These are phyloP conservation scores for Altica lythri DNA, from an alignment of 2,888 invertebrate genomes.

Conservation along the genomic window DNA sequence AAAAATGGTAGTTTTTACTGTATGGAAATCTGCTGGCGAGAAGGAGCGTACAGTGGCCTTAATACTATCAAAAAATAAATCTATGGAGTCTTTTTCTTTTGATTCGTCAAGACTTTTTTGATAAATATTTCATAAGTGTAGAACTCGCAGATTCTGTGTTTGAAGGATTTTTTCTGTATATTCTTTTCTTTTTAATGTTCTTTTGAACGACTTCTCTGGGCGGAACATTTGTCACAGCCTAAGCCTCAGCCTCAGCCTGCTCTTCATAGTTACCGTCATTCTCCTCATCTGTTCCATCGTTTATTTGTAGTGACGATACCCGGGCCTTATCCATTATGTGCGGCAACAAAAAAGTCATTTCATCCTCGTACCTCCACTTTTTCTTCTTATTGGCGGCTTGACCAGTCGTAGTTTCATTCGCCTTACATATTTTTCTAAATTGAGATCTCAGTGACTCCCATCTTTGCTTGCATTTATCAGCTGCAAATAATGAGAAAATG, in stretches of 20 bases:
- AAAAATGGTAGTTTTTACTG: conserved; percentile 19
- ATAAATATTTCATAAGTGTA: conserved; percentile 1
- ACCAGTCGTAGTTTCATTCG: conserved; percentile 1
- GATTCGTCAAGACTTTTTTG: conserved; percentile 4
- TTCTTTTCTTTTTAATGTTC: conserved; percentile 13
- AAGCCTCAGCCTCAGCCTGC: background rate
- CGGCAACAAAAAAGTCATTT: conserved; percentile 15
- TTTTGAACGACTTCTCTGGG: background rate
- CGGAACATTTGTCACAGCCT: background rate
- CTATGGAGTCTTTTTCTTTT: conserved; percentile 15
- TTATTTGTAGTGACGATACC: conserved; percentile 4
- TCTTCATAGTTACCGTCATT: background rate
- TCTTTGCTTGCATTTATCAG: conserved; percentile 3
- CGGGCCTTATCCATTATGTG: conserved; percentile 8
- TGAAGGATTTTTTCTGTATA: conserved; percentile 14
- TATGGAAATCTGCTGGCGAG: conserved; percentile 10
- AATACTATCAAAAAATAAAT: conserved; percentile 22
- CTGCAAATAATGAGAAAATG: conserved; percentile 4
- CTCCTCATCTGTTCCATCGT: conserved; percentile 3
- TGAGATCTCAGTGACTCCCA: conserved; percentile 21
- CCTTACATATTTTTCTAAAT: conserved; percentile 19
- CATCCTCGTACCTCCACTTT: conserved; percentile 14
- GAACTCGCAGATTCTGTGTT: conserved; percentile 10
- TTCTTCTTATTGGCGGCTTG: conserved; percentile 12
- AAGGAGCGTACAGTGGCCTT: conserved; percentile 16